Percentiles rank a stretch among this genome's conserved stretches.
Evolutionary conservation across 2,113 vertebrate species (phyloP).

Genomic region (Diphyllodes magnificus): DNA sequence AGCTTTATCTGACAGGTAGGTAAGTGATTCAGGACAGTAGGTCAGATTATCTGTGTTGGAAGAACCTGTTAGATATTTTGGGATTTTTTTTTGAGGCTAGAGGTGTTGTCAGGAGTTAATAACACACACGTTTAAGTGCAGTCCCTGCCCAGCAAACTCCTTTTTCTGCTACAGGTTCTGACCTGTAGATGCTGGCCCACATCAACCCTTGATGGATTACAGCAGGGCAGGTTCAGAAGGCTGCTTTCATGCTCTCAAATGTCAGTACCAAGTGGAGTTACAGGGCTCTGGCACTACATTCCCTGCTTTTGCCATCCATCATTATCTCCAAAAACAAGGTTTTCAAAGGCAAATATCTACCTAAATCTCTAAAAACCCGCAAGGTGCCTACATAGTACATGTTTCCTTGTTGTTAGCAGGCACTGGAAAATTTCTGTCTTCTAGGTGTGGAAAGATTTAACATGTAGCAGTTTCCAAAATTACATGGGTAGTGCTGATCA

Average conservation of each 20-base stretch:
- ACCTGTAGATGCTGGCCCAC: not conserved
- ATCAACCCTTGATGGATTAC: not conserved
- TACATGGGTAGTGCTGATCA: fast-evolving
- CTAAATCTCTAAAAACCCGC: not conserved
- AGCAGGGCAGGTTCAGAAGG: not conserved
- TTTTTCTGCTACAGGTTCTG: not conserved
- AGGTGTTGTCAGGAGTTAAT: not conserved
- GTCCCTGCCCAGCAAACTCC: not conserved
- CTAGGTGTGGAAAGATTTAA: not conserved
- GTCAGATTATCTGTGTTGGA: not conserved
- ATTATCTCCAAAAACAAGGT: not conserved
- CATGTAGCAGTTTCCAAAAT: not conserved
- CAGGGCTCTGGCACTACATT: not conserved
- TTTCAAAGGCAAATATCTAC: not conserved
- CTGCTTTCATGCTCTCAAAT: not conserved
- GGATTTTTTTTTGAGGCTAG: not conserved
- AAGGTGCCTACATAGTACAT: not conserved
- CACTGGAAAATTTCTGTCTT: not conserved
- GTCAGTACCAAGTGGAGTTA: not conserved
- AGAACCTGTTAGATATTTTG: not conserved
- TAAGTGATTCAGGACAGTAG: not conserved
- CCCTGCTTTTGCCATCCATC: not conserved
- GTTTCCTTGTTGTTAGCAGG: not conserved
- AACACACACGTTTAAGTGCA: not conserved
- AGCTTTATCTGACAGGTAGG: not conserved